Evolutionary conservation across 2,113 vertebrate genomes (phyloP).

Genomic region (Phrynosoma platyrhinos): DNA sequence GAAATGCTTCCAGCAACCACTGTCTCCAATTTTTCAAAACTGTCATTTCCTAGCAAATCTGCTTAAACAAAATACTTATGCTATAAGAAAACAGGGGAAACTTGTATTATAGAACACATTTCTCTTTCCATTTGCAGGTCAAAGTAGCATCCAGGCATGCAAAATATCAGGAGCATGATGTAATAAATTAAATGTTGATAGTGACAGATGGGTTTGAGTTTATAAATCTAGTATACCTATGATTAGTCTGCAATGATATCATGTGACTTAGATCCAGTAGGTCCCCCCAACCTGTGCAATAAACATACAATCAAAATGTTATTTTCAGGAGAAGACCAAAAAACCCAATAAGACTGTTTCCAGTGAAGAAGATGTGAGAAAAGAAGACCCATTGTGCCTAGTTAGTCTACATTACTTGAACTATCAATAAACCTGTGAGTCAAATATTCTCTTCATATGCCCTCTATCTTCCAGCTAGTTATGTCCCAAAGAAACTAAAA

Average conservation of each 20-base stretch:
- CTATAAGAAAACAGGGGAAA: constrained; percentile 76
- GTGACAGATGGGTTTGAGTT: constrained; percentile 48
- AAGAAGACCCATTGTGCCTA: constrained; percentile 28
- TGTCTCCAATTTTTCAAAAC: constrained; percentile 80
- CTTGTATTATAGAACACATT: constrained; percentile 64
- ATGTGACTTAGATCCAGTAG: constrained; percentile 45
- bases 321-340: constrained; percentile 53
- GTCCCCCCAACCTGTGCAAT: constrained; percentile 17
- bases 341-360: constrained; percentile 42
- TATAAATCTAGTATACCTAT: constrained; percentile 26
- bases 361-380: constrained; percentile 27
- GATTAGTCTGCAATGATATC: constrained; percentile 58
- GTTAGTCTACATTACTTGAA: neutral
- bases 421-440: neutral
- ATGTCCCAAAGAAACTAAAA: neutral
- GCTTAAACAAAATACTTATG: constrained; percentile 77
- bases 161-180: constrained; percentile 49
- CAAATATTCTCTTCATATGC: neutral
- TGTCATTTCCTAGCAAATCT: constrained; percentile 80
- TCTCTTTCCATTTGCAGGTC: constrained; percentile 51
- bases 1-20: constrained; percentile 73
- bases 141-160: constrained; percentile 54
- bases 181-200: constrained; percentile 68
- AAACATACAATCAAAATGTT: constrained; percentile 65
- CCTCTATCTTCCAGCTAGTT: neutral